phyloP scores from a whole-genome alignment of 1,140 invertebrate species.

The Zaprionus africanus region DNA sequence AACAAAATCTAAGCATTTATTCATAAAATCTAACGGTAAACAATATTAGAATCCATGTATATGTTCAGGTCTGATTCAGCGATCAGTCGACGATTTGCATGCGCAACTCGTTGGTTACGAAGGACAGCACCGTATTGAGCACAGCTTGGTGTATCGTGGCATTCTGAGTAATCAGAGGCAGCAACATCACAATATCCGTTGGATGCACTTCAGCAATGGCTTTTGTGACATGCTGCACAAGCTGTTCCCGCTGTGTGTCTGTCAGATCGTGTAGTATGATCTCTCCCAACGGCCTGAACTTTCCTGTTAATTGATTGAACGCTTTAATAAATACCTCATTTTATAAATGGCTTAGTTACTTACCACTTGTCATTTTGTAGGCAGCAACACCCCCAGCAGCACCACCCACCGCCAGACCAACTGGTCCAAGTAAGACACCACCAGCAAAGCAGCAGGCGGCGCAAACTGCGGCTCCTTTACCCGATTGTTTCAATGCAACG shows the following conservation, averaged over 20 bases:
- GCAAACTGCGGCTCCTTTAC: slow-evolving; percentile 77
- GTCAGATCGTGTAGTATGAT: slow-evolving; percentile 76
- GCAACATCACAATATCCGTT: slow-evolving; percentile 68
- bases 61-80: background rate
- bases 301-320: slow-evolving; percentile 45
- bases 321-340: background rate
- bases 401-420: slow-evolving; percentile 76
- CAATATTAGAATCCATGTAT: background rate
- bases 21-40: slow-evolving; percentile 22
- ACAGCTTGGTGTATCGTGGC: slow-evolving; percentile 69
- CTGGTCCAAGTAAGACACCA: slow-evolving; percentile 71
- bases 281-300: slow-evolving; percentile 73
- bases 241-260: slow-evolving; percentile 65
- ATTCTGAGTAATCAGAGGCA: slow-evolving; percentile 70
- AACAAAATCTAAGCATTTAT: slow-evolving; percentile 17
- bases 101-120: slow-evolving; percentile 72
- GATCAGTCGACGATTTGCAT: slow-evolving; percentile 77
- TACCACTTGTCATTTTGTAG: slow-evolving; percentile 76
- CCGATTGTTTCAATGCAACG: slow-evolving; percentile 72
- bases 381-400: slow-evolving; percentile 75
- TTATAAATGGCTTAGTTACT: slow-evolving; percentile 4
- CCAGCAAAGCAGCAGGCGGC: slow-evolving; percentile 76
- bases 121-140: slow-evolving; percentile 68
- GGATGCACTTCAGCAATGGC: slow-evolving; percentile 67
- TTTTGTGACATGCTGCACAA: slow-evolving; percentile 69